Evolutionary conservation across 2,888 invertebrate genomes (phyloP).

Genomic region (Oscheius sp.): DNA sequence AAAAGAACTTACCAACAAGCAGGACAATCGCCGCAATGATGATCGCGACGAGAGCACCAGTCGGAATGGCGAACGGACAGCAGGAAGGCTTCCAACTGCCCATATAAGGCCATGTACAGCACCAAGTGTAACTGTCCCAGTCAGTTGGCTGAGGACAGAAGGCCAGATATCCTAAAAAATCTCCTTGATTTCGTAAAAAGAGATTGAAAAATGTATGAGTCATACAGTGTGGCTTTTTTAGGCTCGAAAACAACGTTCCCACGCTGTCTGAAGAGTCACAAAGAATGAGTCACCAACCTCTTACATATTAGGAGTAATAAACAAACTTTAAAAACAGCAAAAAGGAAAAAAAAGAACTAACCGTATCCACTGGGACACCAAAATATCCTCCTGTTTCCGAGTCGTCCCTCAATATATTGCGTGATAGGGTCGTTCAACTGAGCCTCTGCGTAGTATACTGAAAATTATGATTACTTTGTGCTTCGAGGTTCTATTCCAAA

Average conservation of each 20-base stretch:
- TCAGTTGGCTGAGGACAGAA: conserved; percentile 74
- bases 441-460: conserved; percentile 62
- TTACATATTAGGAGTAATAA: too few relatives aligned
- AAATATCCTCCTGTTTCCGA: conserved; percentile 72
- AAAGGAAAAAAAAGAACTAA: conserved; percentile 39
- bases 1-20: conserved; percentile 53
- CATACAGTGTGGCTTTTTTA: too few relatives aligned
- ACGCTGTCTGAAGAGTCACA: too few relatives aligned
- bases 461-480: conserved; percentile 33
- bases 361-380: conserved; percentile 74
- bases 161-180: conserved; percentile 70
- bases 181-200: background rate
- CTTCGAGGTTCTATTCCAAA: background rate
- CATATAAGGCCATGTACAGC: conserved; percentile 72
- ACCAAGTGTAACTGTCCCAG: conserved; percentile 74
- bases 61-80: conserved; percentile 73
- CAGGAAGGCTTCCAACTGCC: conserved; percentile 73
- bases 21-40: conserved; percentile 72
- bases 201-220: too few relatives aligned
- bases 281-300: too few relatives aligned
- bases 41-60: conserved; percentile 73
- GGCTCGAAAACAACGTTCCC: too few relatives aligned
- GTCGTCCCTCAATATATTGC: conserved; percentile 73
- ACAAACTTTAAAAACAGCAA: conserved; percentile 2
- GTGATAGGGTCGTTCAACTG: conserved; percentile 73